Evolutionary conservation across 2,797 vertebrate species (phyloP).

Genomic region (Heliangelus exortis): DNA sequence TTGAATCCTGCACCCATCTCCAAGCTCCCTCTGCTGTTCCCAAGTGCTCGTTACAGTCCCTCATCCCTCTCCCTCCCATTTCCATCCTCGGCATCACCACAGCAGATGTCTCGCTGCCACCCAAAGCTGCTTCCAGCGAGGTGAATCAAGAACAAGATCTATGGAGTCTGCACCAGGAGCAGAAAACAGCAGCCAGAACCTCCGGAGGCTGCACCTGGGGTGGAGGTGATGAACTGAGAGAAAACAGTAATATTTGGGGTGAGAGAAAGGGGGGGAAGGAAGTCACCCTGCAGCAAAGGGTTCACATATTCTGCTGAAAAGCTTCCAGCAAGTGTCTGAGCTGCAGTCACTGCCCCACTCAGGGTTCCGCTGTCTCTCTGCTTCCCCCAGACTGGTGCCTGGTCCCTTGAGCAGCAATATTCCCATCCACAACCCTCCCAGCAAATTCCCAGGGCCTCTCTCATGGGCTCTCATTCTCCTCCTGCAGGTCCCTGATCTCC

Average conservation of each 20-base stretch:
- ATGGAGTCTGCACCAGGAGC: background rate
- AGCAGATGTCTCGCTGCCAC: background rate
- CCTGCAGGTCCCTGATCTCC: background rate
- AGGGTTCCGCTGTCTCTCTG: background rate
- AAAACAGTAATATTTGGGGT: background rate
- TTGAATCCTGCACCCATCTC: constrained; percentile 26
- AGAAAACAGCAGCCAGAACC: background rate
- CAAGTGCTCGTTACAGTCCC: background rate
- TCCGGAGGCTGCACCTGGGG: background rate
- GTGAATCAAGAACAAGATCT: background rate
- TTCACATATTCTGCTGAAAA: background rate
- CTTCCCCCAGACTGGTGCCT: background rate
- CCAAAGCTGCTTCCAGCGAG: background rate
- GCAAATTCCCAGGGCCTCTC: background rate
- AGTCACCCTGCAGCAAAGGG: background rate
- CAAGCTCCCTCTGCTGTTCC: constrained; percentile 55
- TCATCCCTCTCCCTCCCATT: background rate
- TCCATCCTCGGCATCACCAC: background rate
- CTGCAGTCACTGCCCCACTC: background rate
- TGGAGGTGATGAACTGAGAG: background rate
- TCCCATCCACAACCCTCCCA: background rate
- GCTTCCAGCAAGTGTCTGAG: background rate
- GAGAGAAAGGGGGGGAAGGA: background rate
- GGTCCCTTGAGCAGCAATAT: background rate
- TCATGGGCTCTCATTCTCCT: background rate